Evolutionary conservation across 2,797 vertebrate genomes (phyloP).

Genomic region (Molossus alvarezi): DNA sequence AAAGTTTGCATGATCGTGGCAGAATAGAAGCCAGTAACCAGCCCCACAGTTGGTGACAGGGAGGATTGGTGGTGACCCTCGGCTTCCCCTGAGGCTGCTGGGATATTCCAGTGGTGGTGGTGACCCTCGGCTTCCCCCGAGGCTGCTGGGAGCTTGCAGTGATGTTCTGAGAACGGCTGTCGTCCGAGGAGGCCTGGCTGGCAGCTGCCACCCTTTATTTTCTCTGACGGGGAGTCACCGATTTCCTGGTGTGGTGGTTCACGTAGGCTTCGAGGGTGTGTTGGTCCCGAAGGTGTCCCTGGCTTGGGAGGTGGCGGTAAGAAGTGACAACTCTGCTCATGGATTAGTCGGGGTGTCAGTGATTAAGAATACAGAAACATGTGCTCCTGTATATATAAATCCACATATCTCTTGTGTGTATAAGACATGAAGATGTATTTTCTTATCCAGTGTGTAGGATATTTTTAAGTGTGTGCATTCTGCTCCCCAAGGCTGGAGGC

Average conservation of each 20-base stretch:
- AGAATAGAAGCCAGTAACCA: background rate
- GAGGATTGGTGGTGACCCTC: background rate
- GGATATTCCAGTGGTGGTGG: too few species aligned
- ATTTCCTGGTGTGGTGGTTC: background rate
- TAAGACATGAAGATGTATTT: background rate
- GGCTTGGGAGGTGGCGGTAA: background rate
- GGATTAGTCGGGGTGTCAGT: background rate
- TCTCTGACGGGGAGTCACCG: accelerated
- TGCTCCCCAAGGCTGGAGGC: background rate
- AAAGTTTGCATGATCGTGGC: too few species aligned
- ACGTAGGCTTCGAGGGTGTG: background rate
- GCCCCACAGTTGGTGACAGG: background rate
- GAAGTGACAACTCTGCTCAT: background rate
- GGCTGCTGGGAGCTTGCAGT: background rate
- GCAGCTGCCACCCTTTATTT: background rate
- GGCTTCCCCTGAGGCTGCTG: background rate
- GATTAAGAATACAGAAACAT: background rate
- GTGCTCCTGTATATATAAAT: background rate
- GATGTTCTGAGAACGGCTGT: too few species aligned
- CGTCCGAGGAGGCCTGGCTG: background rate
- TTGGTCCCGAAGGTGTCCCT: background rate
- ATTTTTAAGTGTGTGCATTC: background rate
- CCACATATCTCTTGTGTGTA: accelerated
- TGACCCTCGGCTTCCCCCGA: too few species aligned
- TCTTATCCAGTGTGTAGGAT: too few species aligned